phyloP scores from a whole-genome alignment of 2,113 vertebrate genomes.

The Nesogale talazaci region DNA sequence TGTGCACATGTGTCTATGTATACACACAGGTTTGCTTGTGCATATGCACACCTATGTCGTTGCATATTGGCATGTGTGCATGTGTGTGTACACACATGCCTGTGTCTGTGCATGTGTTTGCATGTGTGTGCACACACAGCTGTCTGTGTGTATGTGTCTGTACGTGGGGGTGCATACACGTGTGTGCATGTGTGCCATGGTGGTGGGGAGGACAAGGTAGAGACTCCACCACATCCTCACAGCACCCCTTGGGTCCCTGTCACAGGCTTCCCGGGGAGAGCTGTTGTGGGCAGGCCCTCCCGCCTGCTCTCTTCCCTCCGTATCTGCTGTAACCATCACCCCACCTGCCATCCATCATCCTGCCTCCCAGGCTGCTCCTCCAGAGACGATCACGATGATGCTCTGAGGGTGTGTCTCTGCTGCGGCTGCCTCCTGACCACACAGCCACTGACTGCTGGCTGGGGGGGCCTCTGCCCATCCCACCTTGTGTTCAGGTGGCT shows the following conservation, averaged over 20 bases:
- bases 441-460: neutral
- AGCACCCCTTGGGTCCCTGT: neutral
- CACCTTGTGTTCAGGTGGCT: neutral
- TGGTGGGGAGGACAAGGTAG: neutral
- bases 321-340: neutral
- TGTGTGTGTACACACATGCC: too few species aligned
- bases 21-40: too few species aligned
- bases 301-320: rapidly evolving
- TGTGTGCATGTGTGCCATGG: too few species aligned
- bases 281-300: neutral
- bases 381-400: neutral
- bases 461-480: neutral
- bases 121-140: too few species aligned
- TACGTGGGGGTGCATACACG: too few species aligned
- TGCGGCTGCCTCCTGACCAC: neutral
- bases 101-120: too few species aligned
- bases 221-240: neutral
- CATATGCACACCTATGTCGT: too few species aligned
- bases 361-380: neutral
- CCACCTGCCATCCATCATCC: neutral
- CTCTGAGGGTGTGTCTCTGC: rapidly evolving
- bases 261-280: neutral
- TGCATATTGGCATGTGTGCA: too few species aligned
- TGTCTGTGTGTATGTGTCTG: too few species aligned
- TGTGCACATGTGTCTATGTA: too few species aligned